Base-by-base conservation (phyloP, 2,797 vertebrate species). In the Pygocentrus nattereri region DNA sequence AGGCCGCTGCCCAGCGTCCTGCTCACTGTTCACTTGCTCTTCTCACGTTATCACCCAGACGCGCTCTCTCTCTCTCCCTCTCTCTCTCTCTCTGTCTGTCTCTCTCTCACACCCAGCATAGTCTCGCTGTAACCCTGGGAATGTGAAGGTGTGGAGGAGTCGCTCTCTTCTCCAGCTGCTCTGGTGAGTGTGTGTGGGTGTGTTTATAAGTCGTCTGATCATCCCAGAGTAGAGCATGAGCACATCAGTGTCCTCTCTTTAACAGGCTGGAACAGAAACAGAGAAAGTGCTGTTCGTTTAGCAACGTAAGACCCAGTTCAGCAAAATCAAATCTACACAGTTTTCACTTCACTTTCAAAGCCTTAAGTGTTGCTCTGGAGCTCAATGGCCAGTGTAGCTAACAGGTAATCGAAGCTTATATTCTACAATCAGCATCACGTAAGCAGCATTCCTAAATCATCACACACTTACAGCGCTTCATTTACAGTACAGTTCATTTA, bases 91-190 rank as follows among this genome's bases (percentile, higher is more conserved):
- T 10, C 34, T n/a, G n/a, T n/a, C n/a, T n/a, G n/a, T n/a, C n/a
- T n/a, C n/a, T 23, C 44, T 12, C 5, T 23, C 23, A 38, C 34
- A 34, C 38, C 30, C 74, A 44, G 38, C 47, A 67, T 67, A 18
- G 78, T 77, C 56, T 77, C 44, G 1, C 69, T 78, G 41, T 19
- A 79, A 49, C 34, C 69, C 76, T 82, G 86, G 84, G 84, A 84
- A 83, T 47, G 68, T 76, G 62, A 61, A 34, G 59, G 59, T 81
- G 75, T 58, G 76, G 79, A 82, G 78, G 86, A 80, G 80, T 74
- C 44, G 61, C 5, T 59, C 61, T 52, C 74, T 76, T 80, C 72
- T 80, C 77, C 76, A 82, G 64, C 82, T 80, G 73, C 80, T 80
- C 34, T 18, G 3, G 65, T 18, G 3, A 31, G 52, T 74, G 47